Base-by-base conservation (phyloP, 2,888 invertebrate genomes). In the Leucophora obtusa region DNA sequence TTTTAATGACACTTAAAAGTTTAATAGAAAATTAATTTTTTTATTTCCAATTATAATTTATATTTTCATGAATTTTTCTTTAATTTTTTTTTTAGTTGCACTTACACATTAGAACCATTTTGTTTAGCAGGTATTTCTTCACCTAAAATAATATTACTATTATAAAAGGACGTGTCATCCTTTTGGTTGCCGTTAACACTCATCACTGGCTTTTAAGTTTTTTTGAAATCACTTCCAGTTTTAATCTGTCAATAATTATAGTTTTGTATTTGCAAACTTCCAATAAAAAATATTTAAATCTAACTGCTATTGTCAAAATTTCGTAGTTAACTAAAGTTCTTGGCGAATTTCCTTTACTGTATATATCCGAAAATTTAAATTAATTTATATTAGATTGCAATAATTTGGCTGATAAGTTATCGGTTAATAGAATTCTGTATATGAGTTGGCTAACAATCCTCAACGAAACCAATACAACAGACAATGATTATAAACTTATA, bases 81-180 rank as follows among this genome's bases (percentile, higher is more conserved):
- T 9, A 56, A 15, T 15, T 1, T 62, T 54, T 21, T 33, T 50
- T 15, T 38, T n/a, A 2, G 6, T 17, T n/a, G 56, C 63, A 83
- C 83, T 83, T 79, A 83, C 83, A 82, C 54, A 15, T 59, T 50
- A 6, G 82, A 60, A 50, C 75, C 76, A 33, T 73, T 62, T 58
- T 47, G 43, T 47, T 72, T 72, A 33, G 75, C 66, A 14, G 65
- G 35, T 56, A 69, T 66, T 18, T 76, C 60, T 0, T 81, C 84
- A 4, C 11, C 70, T 17, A 83, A 69, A 21, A 59, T 82, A 17
- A 84, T 65, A 69, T 84, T 84, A 59, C 54, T 83, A 18, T 82
- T 78, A 66, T 84, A 84, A 73, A 62, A 82, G 76, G 83, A 82
- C 56, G 58, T 76, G 33, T 81, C 83, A 69, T 83, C 83, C 82